Percentiles rank a stretch among this genome's conserved stretches.
These are phyloP conservation scores for Antrozous pallidus DNA, from an alignment of 2,797 vertebrate species.

Conservation along the genomic window DNA sequence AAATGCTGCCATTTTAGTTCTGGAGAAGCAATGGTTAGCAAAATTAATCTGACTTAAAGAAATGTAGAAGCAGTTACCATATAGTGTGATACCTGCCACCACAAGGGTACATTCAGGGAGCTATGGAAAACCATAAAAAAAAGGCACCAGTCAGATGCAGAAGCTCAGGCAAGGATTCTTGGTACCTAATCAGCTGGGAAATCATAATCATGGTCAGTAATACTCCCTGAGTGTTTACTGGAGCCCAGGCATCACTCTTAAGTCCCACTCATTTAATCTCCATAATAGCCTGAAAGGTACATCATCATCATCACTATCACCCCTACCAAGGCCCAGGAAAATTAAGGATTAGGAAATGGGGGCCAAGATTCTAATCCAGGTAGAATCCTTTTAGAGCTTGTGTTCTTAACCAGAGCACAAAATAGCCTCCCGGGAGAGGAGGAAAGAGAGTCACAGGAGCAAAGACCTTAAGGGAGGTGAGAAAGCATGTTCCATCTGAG, in stretches of 20 bases:
- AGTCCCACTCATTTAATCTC: background rate
- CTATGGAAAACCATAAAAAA: background rate
- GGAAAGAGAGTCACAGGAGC: background rate
- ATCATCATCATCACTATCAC: background rate
- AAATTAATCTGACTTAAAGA: slow-evolving; percentile 11
- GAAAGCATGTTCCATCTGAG: background rate
- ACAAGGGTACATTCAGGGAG: background rate
- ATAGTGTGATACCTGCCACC: background rate
- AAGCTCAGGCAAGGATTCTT: background rate
- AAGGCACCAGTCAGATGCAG: background rate
- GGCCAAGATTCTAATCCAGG: background rate
- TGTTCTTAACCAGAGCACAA: background rate
- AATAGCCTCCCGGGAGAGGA: background rate
- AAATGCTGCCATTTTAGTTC: background rate
- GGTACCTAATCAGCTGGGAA: background rate
- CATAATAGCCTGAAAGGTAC: background rate
- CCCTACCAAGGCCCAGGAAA: background rate
- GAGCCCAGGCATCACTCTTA: background rate
- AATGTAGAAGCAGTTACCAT: background rate
- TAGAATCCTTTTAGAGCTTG: background rate
- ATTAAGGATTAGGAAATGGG: background rate
- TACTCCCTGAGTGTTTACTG: background rate
- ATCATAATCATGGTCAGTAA: background rate
- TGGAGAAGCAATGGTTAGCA: background rate
- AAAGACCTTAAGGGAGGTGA: background rate